Evolutionary conservation across 2,797 vertebrate genomes (phyloP), one percentile per base, ranked within the genome.

Genomic region (Stomatorhinus walkeri): DNA sequence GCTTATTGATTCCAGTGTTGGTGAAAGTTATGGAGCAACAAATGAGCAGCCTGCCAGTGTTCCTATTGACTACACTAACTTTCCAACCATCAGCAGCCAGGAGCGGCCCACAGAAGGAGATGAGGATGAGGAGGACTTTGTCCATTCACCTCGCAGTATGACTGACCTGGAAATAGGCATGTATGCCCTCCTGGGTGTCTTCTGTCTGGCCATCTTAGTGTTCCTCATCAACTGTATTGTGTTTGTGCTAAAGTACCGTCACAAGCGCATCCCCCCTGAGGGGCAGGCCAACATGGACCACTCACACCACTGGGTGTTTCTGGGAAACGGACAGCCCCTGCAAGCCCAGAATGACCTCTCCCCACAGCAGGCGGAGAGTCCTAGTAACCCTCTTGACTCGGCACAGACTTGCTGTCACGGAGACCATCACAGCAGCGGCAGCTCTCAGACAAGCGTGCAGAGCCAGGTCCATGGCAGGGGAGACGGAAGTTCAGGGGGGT

Each of bases 211-310:
- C 94, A 99, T 99, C 91, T 92, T 99, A 72, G 97, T 99, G 90
- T 99, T 99, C 92, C 97, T 99, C 90, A 99, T 99, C 95, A 99
- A 99, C 95, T 99, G 98, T 92, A 97, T 99, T 1, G 98, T 99
- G 79, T 99, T 99, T 0, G 98, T 99, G 91, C 95, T 99, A 1
- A 98, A 98, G 68, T 99, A 99, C 90, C 96, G 97, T 51, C 98
- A 99, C 91, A 99, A 99, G 94, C 95, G 98, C 56, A 98, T 99
- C 92, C 98, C 98, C 0, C 98, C 98, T 0, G 98, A 99, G 91
- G 98, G 98, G 46, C 98, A 99, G 94, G 98, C 98, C 94, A 99
- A 98, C 95, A 98, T 97, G 96, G 98, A 99, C 94, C 98, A 99
- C 87, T 99, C 98, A 1, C 98, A 99, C 92, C 98, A 99, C 93